Base-by-base conservation (phyloP, 1,140 invertebrate species). In the Diachasmimorpha longicaudata region DNA sequence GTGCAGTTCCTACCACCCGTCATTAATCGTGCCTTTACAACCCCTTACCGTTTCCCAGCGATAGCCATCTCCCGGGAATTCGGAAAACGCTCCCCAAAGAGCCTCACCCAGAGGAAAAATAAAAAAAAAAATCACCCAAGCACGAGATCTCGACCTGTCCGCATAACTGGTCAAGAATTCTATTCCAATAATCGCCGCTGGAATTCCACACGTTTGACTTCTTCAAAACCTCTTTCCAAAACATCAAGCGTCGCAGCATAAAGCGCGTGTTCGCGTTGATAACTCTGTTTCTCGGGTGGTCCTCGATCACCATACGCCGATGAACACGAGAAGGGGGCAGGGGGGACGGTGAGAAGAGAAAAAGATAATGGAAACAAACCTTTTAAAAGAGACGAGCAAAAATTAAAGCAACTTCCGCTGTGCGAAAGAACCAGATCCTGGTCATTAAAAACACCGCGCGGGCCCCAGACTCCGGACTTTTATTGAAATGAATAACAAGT, bases 141-240 rank as follows among this genome's bases (percentile, higher is more conserved):
- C 73, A 74, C 72, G 72, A 44, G 72, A 63, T 31, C 31, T 66
- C 19, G 42, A 72, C 72, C 70, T 44, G 70, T 58, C 72, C 42
- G 58, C 66, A 74, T 78, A 78, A 78, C 74, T 75, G 72, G 71
- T 74, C 72, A 66, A 70, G 23, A 77, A 77, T 77, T 74, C 76
- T 77, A 77, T 77, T 74, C 76, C 68, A 74, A 78, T 75, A 36
- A 69, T 69, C 4, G n/a, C 31, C 67, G 14, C n/a, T 36, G 13
- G 10, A 16, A 69, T 69, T 37, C 36, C 67, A 16, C 67, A 71
- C 44, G 23, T 48, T 46, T 48, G 44, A 71, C 69, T 48, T 10
- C 69, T 44, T 70, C 69, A 37, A 31, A 52, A 13, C 1, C 44
- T 21, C 48, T 11, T 11, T 48, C 37, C 23, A 16, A 44, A 73